Percentiles rank a stretch among this genome's conserved stretches.
phyloP scores from a whole-genome alignment of 2,888 invertebrate species.

The Matsumyia berberina region DNA sequence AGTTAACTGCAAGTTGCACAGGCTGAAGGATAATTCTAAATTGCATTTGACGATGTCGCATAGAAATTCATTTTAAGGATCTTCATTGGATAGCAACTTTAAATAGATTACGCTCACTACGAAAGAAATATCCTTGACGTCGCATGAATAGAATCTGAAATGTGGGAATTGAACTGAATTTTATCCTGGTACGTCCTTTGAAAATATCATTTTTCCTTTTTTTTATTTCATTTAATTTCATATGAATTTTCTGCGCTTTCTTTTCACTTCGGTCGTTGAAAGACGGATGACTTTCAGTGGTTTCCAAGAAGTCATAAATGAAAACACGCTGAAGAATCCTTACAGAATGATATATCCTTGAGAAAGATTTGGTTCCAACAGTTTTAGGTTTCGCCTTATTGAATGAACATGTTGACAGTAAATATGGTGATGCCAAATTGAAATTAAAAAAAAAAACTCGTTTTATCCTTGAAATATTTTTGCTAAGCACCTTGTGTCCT shows the following conservation, averaged over 20 bases:
- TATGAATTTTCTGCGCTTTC: neutral
- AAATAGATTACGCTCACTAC: constrained; percentile 2
- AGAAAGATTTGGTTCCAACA: neutral
- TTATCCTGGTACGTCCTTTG: neutral
- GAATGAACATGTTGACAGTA: too few species aligned
- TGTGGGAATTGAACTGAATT: constrained; percentile 9
- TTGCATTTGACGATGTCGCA: constrained; percentile 24
- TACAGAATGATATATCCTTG: neutral
- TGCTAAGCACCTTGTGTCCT: too few species aligned
- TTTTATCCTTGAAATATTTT: too few species aligned
- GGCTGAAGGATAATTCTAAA: constrained; percentile 27
- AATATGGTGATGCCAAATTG: neutral
- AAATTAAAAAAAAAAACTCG: too few species aligned
- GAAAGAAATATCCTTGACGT: constrained; percentile 8
- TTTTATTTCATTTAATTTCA: constrained; percentile 6
- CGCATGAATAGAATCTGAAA: constrained; percentile 19
- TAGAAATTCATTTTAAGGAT: constrained; percentile 3
- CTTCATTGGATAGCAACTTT: constrained; percentile 4
- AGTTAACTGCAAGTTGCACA: constrained; percentile 35
- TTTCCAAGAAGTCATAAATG: neutral
- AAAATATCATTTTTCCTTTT: neutral
- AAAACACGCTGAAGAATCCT: neutral
- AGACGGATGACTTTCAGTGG: constrained; percentile 1
- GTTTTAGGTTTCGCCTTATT: neutral
- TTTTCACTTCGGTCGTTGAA: neutral